A percentile compares a stretch with the other conserved stretches of the same genome.
phyloP scores from a whole-genome alignment of 1,140 invertebrate species.

The Tetragnatha versicolor region DNA sequence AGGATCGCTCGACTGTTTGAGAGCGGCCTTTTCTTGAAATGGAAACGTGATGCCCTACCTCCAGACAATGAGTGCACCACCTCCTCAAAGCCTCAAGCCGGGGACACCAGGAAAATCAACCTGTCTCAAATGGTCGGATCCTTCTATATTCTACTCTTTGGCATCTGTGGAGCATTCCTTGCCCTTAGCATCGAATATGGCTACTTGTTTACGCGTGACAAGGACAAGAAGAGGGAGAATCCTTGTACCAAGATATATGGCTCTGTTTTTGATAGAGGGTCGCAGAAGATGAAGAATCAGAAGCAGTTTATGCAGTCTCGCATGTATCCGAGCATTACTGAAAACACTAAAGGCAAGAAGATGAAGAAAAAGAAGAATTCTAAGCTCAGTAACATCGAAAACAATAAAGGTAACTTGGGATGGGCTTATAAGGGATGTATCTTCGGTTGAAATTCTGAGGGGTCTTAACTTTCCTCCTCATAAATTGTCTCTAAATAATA shows the following conservation, averaged over 20 bases:
- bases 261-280: background rate
- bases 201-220: background rate
- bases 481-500: too few relatives aligned
- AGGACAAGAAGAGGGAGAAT: background rate
- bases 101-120: conserved; percentile 80
- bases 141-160: conserved; percentile 80
- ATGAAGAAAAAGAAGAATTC: background rate
- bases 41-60: conserved; percentile 79
- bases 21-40: conserved; percentile 83
- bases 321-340: conserved; percentile 21
- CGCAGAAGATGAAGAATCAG: conserved; percentile 7
- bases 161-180: conserved; percentile 63
- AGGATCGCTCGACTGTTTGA: conserved; percentile 81
- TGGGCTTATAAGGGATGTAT: too few relatives aligned
- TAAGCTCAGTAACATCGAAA: background rate
- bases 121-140: conserved; percentile 91
- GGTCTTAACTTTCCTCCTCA: too few relatives aligned
- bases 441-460: too few relatives aligned
- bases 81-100: conserved; percentile 65
- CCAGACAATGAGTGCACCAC: conserved; percentile 81
- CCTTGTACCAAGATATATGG: background rate
- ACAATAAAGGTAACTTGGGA: conserved; percentile 52
- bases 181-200: conserved; percentile 43
- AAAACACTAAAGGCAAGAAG: background rate
- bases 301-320: conserved; percentile 40